A percentile compares a stretch with the other conserved stretches of the same genome.
Conservation (phyloP, 2,888 invertebrate species). For the Epinotia demarniana region DNA sequence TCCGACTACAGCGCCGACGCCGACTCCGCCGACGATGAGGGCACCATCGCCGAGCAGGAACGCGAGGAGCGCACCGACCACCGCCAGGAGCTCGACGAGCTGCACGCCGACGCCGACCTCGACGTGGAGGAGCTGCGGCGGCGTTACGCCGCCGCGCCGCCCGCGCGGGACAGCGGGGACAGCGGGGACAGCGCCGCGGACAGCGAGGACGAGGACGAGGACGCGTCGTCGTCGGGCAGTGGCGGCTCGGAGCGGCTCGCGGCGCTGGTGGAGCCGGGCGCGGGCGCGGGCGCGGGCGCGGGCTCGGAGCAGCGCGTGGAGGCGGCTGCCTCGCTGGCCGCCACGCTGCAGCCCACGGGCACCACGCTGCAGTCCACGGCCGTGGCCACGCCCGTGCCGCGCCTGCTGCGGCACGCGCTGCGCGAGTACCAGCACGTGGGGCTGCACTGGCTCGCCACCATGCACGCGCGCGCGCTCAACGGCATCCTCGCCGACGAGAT, state of each 20-base stretch:
- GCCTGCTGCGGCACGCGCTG: constrained; percentile 94
- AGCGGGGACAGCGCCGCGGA: constrained; percentile 56
- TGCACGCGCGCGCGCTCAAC: constrained; percentile 97
- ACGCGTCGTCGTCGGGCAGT: constrained; percentile 55
- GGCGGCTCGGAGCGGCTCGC: constrained; percentile 47
- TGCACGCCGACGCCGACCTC: constrained; percentile 92
- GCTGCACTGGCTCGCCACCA: constrained; percentile 98
- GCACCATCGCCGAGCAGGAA: constrained; percentile 75
- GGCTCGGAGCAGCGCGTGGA: constrained; percentile 89
- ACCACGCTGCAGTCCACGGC: constrained; percentile 97
- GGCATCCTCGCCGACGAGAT: constrained; percentile 99
- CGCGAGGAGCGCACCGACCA: constrained; percentile 87
- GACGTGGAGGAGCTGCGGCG: constrained; percentile 91
- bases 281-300: constrained; percentile 66
- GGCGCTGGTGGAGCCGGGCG: constrained; percentile 53
- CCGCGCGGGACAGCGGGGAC: constrained; percentile 2
- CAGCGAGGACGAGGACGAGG: constrained; percentile 60
- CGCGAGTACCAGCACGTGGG: constrained; percentile 99
- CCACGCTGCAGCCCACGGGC: constrained; percentile 98
- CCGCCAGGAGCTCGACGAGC: constrained; percentile 89
- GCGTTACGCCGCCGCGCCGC: constrained; percentile 84
- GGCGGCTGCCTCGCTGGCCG: constrained; percentile 96
- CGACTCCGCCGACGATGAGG: constrained; percentile 87
- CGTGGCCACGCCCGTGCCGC: constrained; percentile 96
- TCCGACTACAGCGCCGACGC: constrained; percentile 90